Conservation (phyloP, 1,140 invertebrate species). For the Euglossa dilemma region DNA sequence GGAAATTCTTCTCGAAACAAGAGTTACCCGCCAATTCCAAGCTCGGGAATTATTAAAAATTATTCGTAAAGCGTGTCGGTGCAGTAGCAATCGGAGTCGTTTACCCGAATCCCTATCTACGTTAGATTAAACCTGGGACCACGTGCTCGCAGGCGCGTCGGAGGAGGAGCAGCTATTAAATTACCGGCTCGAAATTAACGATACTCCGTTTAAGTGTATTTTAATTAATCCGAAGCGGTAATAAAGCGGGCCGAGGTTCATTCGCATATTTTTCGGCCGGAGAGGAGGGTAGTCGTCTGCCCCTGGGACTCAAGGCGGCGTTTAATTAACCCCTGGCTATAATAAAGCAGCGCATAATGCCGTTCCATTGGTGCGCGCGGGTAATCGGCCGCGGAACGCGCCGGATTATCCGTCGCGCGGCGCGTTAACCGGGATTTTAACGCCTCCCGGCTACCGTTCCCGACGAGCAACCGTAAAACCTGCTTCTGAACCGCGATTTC, state of each 20-base stretch:
- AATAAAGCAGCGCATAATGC: conserved; percentile 56
- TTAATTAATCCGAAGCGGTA: conserved; percentile 64
- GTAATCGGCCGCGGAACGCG: conserved; percentile 12
- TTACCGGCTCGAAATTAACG: conserved; percentile 62
- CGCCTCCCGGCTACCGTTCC: conserved; percentile 12
- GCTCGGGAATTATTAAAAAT: no score
- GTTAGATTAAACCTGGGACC: conserved; percentile 4
- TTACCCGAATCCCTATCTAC: neutral
- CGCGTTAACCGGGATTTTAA: conserved; percentile 50
- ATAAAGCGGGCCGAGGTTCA: conserved; percentile 32
- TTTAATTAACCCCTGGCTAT: conserved; percentile 54
- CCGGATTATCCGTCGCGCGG: conserved; percentile 20
- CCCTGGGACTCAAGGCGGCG: conserved; percentile 44
- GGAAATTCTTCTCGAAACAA: no score
- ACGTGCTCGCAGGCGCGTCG: neutral
- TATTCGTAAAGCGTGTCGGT: no score
- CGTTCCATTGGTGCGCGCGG: conserved; percentile 28
- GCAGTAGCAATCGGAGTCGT: neutral
- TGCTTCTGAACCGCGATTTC: neutral
- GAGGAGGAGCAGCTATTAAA: conserved; percentile 47
- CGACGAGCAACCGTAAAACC: neutral
- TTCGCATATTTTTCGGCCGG: conserved; percentile 55
- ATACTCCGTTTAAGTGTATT: conserved; percentile 63
- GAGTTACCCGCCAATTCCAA: no score
- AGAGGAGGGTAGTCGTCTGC: neutral